These are phyloP conservation scores for Enteromius unitaeniatus DNA, from an alignment of 2,797 vertebrate genomes.

Conservation along the genomic window DNA sequence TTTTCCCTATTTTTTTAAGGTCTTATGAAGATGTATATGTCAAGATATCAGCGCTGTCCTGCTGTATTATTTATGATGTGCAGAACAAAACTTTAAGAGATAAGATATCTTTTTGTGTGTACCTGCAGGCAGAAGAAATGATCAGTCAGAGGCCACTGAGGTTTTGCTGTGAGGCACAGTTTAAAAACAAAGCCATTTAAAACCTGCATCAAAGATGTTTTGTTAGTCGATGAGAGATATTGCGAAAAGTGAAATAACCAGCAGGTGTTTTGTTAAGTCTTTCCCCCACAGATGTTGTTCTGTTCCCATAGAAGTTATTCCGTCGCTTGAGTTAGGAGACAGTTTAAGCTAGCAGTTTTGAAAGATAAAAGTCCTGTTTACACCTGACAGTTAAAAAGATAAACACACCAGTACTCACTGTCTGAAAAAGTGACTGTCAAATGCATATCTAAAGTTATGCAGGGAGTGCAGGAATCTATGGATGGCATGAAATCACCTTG, in stretches of 20 bases:
- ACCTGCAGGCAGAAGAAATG: conserved; percentile 23
- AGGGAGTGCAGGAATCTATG: conserved; percentile 33
- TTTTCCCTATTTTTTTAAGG: background rate
- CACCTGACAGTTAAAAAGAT: conserved; percentile 38
- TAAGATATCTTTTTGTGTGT: conserved; percentile 24
- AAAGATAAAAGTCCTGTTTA: conserved; percentile 41
- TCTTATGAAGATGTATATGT: conserved; percentile 43
- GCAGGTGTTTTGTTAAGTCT: conserved; percentile 22
- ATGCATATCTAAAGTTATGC: conserved; percentile 33
- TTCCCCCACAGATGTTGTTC: background rate
- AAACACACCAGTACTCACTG: conserved; percentile 9
- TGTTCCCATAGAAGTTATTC: conserved; percentile 8
- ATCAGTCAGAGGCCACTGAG: background rate
- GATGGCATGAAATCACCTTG: conserved; percentile 55
- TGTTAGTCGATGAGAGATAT: conserved; percentile 22
- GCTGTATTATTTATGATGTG: conserved; percentile 56
- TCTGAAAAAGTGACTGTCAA: conserved; percentile 25
- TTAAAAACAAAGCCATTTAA: conserved; percentile 21
- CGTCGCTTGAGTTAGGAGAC: background rate
- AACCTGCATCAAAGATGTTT: background rate
- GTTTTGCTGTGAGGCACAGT: conserved; percentile 13
- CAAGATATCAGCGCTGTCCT: conserved; percentile 19
- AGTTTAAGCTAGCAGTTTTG: conserved; percentile 22
- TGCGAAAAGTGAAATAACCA: conserved; percentile 13
- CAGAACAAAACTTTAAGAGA: conserved; percentile 32